Evolutionary conservation across 2,113 vertebrate genomes (phyloP).

Genomic region (Eupsittula cactorum): DNA sequence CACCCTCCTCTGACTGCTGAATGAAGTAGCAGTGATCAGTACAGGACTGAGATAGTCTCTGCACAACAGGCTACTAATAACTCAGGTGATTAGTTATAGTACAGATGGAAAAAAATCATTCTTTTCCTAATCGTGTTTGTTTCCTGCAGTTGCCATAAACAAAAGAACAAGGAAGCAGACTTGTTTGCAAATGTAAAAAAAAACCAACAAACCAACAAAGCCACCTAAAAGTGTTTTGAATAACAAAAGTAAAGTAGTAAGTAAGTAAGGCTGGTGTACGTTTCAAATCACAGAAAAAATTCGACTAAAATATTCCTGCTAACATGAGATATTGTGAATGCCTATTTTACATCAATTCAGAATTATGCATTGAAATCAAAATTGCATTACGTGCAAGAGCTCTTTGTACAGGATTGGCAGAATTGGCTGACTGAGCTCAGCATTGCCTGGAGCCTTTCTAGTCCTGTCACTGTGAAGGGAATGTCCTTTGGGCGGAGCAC

Average conservation of each 20-base stretch:
- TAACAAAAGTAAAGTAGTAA: background rate
- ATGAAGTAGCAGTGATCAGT: background rate
- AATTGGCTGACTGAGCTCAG: background rate
- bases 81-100: background rate
- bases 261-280: background rate
- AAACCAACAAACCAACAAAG: background rate
- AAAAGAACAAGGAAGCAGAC: background rate
- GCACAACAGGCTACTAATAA: background rate
- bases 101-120: background rate
- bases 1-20: background rate
- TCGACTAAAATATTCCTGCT: background rate
- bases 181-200: background rate
- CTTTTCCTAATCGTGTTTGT: background rate
- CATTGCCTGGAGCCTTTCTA: background rate
- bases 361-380: background rate
- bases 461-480: rapidly evolving
- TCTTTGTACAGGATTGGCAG: background rate
- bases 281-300: background rate
- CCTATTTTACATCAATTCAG: background rate
- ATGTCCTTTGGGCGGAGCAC: background rate
- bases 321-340: background rate
- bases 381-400: rapidly evolving
- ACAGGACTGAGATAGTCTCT: background rate
- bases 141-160: background rate
- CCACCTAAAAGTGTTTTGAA: background rate